Conservation (phyloP, 2,888 invertebrate genomes). For the Agrotis puta region DNA sequence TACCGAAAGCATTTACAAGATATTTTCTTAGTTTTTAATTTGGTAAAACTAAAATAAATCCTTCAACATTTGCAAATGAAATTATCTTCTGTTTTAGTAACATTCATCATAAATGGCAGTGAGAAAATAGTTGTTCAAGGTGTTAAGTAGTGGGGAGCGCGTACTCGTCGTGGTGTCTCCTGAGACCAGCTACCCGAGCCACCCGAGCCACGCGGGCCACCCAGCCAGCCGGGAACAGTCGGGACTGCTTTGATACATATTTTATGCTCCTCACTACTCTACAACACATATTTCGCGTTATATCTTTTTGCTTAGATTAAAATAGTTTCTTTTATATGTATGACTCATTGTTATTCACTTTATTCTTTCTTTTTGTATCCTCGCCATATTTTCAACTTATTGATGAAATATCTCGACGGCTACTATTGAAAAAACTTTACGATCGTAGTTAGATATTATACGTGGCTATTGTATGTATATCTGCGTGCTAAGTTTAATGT, state of each 20-base stretch:
- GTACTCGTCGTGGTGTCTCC: slow-evolving; percentile 71
- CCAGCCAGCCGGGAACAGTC: slow-evolving; percentile 70
- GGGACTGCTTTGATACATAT: slow-evolving; percentile 90
- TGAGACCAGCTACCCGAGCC: slow-evolving; percentile 65
- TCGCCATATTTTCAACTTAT: slow-evolving; percentile 57
- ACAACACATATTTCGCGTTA: slow-evolving; percentile 79
- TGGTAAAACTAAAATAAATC: no score
- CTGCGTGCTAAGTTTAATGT: slow-evolving; percentile 51
- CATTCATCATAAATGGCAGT: slow-evolving; percentile 66
- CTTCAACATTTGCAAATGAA: no score
- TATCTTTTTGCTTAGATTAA: slow-evolving; percentile 81
- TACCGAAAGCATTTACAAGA: no score
- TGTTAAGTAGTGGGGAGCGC: slow-evolving; percentile 82
- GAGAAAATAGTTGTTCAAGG: slow-evolving; percentile 79
- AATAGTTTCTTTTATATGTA: slow-evolving; percentile 76
- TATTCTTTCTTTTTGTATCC: slow-evolving; percentile 67
- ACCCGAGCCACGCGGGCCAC: slow-evolving; percentile 18
- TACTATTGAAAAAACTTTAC: slow-evolving; percentile 40
- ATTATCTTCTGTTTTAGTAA: slow-evolving; percentile 13
- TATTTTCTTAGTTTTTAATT: no score
- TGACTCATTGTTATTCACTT: slow-evolving; percentile 78
- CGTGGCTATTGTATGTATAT: slow-evolving; percentile 39
- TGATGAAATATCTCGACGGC: slow-evolving; percentile 21
- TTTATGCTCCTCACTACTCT: slow-evolving; percentile 85
- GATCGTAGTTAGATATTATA: slow-evolving; percentile 33